Evolutionary conservation across 1,140 invertebrate species (phyloP), one percentile per base, ranked within the genome.

Genomic region (Anadara kagoshimensis): DNA sequence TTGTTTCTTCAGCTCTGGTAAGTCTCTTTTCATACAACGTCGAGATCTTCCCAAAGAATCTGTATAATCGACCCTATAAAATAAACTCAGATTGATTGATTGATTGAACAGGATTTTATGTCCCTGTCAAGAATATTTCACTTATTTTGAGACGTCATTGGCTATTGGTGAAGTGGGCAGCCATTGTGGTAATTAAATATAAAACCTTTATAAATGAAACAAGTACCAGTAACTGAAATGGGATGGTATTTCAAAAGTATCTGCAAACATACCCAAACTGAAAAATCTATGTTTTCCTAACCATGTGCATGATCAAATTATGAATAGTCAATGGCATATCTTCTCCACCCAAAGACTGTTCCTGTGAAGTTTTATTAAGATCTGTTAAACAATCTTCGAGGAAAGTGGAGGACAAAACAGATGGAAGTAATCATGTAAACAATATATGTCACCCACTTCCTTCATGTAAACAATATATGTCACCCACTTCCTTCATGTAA

Each of bases 21-120:
- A 90, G 89, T 98, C 96, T 83, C 93, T 92, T 69, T 92, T 92
- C 70, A 94, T 89, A 90, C 96, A 97, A 83, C 93, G 93, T 57
- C 96, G 91, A 0, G 96, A 94, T 69, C 97, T 89, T 11, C 97
- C 97, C 79, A 98, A 92, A 76, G 94, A 94, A 90, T 98, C 97
- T 0, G 92, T 91, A 87, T 95, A 98, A 81, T 98, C 96, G 18
- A 95, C 93, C 95, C 94, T 94, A 83, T 20, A 75, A 56, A 24
- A 11, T 43, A 11, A 56, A n/a, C 24, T 18, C 16, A 18, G 45
- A 47, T 47, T 10, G 45, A 47, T 47, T 8, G 16, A 47, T 8
- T 16, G 16, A 47, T 16, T 16, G 8, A 16, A 10, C 8, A 8
- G 8, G 16, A 10, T 10, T 10, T 47, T 12, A 20, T 56, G 16